Percentiles rank a stretch among this genome's conserved stretches.
These are phyloP conservation scores for Therioaphis trifolii DNA, from an alignment of 2,888 invertebrate genomes.

Conservation along the genomic window DNA sequence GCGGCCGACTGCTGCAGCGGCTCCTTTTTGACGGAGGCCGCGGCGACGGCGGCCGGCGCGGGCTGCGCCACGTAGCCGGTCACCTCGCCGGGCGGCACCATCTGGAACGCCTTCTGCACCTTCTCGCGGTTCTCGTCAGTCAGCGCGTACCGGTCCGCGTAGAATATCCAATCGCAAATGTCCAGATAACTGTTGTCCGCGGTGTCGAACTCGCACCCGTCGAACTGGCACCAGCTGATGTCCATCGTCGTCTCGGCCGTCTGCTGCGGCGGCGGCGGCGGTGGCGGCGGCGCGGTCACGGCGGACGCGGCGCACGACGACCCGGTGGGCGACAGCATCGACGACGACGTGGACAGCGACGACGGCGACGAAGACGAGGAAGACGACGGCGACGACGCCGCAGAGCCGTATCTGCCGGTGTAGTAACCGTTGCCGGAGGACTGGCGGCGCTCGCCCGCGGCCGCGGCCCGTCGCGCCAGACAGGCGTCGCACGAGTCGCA, in stretches of 20 bases:
- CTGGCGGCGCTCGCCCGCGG: not conserved
- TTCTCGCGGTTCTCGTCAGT: slow-evolving; percentile 55
- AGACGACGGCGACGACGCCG: not conserved
- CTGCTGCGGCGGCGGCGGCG: not conserved
- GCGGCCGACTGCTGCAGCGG: not conserved
- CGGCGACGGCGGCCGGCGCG: not conserved
- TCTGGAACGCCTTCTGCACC: slow-evolving; percentile 58
- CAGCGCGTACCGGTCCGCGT: slow-evolving; percentile 55
- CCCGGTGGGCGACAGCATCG: not conserved
- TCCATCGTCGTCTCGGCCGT: slow-evolving; percentile 59
- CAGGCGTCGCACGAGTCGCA: slow-evolving; percentile 51
- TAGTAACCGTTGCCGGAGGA: not conserved
- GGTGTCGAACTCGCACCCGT: slow-evolving; percentile 58
- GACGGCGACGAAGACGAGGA: not conserved
- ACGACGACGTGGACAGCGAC: not conserved
- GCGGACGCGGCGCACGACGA: not conserved
- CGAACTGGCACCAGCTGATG: slow-evolving; percentile 62
- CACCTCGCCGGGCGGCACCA: slow-evolving; percentile 59
- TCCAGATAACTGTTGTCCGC: slow-evolving; percentile 59
- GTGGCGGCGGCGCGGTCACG: too few species aligned
- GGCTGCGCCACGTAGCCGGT: slow-evolving; percentile 50
- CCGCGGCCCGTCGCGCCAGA: not conserved
- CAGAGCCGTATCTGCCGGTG: not conserved
- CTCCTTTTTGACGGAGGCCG: too few species aligned
- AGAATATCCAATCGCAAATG: slow-evolving; percentile 61